Evolutionary conservation across 2,113 vertebrate species (phyloP), one percentile per base, ranked within the genome.

Genomic region (Anguilla japonica): DNA sequence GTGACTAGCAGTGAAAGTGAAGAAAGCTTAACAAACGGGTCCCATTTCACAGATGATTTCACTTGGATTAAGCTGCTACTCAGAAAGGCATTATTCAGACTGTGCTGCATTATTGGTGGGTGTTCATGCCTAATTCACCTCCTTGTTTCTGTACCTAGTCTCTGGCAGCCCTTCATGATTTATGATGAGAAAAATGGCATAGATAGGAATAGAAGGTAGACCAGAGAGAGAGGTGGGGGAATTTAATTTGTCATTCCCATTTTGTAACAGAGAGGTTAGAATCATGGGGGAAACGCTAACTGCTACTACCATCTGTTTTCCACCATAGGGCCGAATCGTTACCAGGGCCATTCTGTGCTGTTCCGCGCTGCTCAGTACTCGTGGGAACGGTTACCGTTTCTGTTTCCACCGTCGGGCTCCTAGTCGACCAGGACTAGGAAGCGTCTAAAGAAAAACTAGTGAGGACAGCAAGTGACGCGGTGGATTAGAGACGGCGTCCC

Each of bases 41-140:
- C 92, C 94, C 91, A 95, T 96, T 96, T 97, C 93, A 96, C 95
- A 96, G 94, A 93, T 95, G 94, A 96, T 95, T 96, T 94, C 94
- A 95, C 94, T 95, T 94, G 94, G 94, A 96, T 96, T 95, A 95
- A 95, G 92, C 92, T 93, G 89, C 92, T 94, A 91, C 87, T 87
- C 90, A 94, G 94, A 95, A 94, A 93, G 91, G 95, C 92, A 95
- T 94, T 94, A 93, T 93, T 93, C 90, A 87, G 89, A 93, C 89
- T 95, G 88, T 88, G 5, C 90, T 88, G 88, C 91, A 84, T 94
- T 95, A 93, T 92, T 94, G 91, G 91, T 91, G 87, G 91, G 89
- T 94, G 85, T 91, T 67, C 26, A n/a, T 94, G 87, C 81, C 93
- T 95, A 95, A 96, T 95, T 94, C 94, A 89, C 87, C 93, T 87